Evolutionary conservation across 2,797 vertebrate genomes (phyloP).

Genomic region (Nannoperca obscura): DNA sequence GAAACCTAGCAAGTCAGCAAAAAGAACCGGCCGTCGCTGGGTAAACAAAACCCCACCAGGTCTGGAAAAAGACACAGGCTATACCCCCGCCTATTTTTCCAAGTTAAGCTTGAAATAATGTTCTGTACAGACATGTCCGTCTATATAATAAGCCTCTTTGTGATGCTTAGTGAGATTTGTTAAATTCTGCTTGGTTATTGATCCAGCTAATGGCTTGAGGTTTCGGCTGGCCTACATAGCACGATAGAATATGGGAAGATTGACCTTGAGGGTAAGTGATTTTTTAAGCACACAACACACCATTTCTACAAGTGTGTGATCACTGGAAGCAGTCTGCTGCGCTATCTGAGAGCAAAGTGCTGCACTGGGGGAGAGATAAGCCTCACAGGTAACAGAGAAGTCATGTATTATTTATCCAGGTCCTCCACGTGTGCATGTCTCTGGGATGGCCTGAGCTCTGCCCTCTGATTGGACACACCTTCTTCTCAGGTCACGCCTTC

Average conservation of each 20-base stretch:
- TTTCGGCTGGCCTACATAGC: slow-evolving; percentile 19
- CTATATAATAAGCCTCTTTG: neutral
- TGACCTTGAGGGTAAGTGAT: slow-evolving; percentile 33
- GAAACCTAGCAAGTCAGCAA: slow-evolving; percentile 63
- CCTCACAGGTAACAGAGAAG: slow-evolving; percentile 18
- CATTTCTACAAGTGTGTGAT: slow-evolving; percentile 20
- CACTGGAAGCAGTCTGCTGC: slow-evolving; percentile 21
- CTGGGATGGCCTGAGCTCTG: slow-evolving; percentile 75
- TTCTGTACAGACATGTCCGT: neutral
- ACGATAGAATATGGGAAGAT: neutral
- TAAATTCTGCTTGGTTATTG: neutral
- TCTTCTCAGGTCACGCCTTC: slow-evolving; percentile 48
- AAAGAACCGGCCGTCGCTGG: slow-evolving; percentile 39
- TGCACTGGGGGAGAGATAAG: slow-evolving; percentile 39
- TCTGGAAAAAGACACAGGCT: slow-evolving; percentile 11
- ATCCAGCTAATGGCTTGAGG: neutral
- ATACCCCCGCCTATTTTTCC: neutral
- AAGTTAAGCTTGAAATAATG: slow-evolving; percentile 6
- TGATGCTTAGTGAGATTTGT: neutral
- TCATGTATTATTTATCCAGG: slow-evolving; percentile 65
- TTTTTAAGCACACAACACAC: slow-evolving; percentile 31
- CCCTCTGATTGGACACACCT: slow-evolving; percentile 86
- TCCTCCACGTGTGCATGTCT: slow-evolving; percentile 69
- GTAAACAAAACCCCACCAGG: slow-evolving; percentile 42
- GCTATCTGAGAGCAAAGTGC: slow-evolving; percentile 66